Evolutionary conservation across 2,888 invertebrate genomes (phyloP).

Genomic region (Caenorhabditis sp.): DNA sequence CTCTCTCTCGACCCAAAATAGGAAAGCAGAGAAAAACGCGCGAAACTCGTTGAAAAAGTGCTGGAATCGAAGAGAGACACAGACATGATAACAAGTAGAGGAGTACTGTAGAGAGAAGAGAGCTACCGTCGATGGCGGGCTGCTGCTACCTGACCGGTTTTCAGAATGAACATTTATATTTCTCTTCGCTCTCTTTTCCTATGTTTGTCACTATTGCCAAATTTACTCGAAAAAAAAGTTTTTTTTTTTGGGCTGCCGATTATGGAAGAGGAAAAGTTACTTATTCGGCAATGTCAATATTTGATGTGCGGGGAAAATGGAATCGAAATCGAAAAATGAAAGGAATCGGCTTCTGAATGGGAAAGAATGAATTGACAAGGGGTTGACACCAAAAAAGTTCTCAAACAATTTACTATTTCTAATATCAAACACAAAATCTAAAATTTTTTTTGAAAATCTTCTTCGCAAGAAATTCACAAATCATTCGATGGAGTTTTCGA

Average conservation of each 20-base stretch:
- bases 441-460: too few species aligned
- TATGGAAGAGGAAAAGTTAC: background rate
- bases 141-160: background rate
- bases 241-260: background rate
- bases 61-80: background rate
- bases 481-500: too few species aligned
- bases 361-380: background rate
- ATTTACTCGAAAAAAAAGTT: background rate
- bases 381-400: too few species aligned
- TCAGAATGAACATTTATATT: background rate
- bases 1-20: background rate
- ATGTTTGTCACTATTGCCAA: background rate
- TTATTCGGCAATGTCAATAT: background rate
- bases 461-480: too few species aligned
- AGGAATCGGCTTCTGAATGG: background rate
- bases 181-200: background rate
- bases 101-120: background rate
- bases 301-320: background rate
- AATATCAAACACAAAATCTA: too few species aligned
- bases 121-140: background rate
- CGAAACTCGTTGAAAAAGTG: background rate
- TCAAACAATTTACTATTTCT: too few species aligned
- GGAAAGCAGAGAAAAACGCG: background rate
- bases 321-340: too few species aligned
- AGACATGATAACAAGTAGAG: too few species aligned